Evolutionary conservation across 2,888 invertebrate species (phyloP).

Genomic region (Axea sp.): DNA sequence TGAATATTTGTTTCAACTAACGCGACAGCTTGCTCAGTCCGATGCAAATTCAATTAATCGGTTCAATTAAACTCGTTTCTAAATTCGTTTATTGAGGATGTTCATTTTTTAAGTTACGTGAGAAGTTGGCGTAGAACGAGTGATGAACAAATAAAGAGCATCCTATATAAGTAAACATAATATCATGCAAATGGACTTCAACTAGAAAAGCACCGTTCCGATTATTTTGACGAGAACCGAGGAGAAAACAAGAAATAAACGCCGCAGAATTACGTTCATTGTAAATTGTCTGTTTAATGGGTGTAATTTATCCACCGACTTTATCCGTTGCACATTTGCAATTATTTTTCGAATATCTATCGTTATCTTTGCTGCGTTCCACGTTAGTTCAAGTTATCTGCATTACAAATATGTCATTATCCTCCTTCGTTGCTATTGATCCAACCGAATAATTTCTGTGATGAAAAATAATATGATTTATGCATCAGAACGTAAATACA

Average conservation of each 20-base stretch:
- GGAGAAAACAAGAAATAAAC: slow-evolving; percentile 27
- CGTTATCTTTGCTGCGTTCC: background rate
- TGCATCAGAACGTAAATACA: too few species aligned
- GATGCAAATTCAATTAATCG: too few species aligned
- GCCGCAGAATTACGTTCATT: slow-evolving; percentile 8
- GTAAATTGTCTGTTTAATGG: slow-evolving; percentile 22
- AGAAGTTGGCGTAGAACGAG: too few species aligned
- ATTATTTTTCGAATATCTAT: slow-evolving; percentile 11
- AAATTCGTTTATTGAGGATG: too few species aligned
- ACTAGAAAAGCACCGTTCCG: background rate
- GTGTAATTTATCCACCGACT: slow-evolving; percentile 12
- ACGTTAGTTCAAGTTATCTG: slow-evolving; percentile 2
- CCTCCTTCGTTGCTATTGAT: background rate
- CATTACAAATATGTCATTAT: slow-evolving; percentile 6
- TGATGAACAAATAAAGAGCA: too few species aligned
- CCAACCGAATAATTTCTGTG: background rate
- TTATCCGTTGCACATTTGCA: slow-evolving; percentile 26
- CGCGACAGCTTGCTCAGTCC: too few species aligned
- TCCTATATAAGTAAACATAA: too few species aligned
- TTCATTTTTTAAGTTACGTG: too few species aligned
- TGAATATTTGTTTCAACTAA: too few species aligned
- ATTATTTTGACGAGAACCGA: slow-evolving; percentile 2
- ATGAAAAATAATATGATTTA: too few species aligned
- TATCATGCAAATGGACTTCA: too few species aligned
- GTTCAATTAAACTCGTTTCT: too few species aligned